Base-by-base conservation (phyloP, 2,888 invertebrate genomes). In the Lumbricus terrestris region DNA sequence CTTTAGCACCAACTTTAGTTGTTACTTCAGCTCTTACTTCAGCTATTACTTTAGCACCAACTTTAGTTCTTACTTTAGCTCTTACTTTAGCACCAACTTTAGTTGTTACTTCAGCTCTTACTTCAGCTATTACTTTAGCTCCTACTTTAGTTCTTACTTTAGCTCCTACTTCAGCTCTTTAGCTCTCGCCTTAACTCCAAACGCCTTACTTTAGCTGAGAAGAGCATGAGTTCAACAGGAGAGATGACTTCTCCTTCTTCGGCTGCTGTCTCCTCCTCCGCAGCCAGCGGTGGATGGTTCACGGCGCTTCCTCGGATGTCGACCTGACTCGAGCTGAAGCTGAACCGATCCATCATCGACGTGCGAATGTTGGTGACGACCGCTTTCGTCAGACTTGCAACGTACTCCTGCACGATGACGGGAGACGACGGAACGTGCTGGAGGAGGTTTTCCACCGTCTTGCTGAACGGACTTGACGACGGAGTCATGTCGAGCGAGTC, bases 381-480 rank as follows among this genome's bases (percentile, higher is more conserved):
- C 38, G 93, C 93, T 88, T 92, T 93, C 23, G 94, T 94, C 91
- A 93, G 92, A 15, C 93, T 92, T n/a, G 93, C 93, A 90, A 94
- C 91, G 33, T 93, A 92, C 90, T 93, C 92, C 91, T 93, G 92
- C 88, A 93, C 91, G 40, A 91, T 88, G 13, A 47, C 91, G 16
- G 91, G 91, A 13, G 90, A 83, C 20, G 91, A 90, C 0, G 92
- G 91, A 1, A 92, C 91, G 83, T 91, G 90, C 90, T 92, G 91
- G 29, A 92, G 90, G n/a, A 92, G 83, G 88, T 91, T 92, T 54
- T 91, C 92, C 82, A 92, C 89, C 35, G 90, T 91, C 90, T 92
- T 91, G 0, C 90, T 90, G 54, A 92, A 91, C 8, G 92, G 92
- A 88, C 92, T 91, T 6, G 82, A 47, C 11, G 90, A 90, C 5